Conservation (phyloP, 2,797 vertebrate genomes). For the Hozukius guyotensis region DNA sequence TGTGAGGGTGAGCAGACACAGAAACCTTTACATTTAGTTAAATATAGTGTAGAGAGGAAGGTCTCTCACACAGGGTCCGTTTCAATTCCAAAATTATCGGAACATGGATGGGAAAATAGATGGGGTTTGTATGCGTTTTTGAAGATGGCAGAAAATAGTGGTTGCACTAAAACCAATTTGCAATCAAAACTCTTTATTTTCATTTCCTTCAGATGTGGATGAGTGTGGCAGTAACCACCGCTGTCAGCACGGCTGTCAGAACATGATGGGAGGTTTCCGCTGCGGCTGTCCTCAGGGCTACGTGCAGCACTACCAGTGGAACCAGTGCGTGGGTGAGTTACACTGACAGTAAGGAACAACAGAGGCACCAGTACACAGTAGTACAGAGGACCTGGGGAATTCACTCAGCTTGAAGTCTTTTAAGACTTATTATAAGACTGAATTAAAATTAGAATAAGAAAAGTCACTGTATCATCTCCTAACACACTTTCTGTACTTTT, state of each 20-base stretch:
- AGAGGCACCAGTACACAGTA: not conserved
- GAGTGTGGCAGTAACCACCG: slow-evolving; percentile 96
- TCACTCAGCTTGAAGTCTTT: not conserved
- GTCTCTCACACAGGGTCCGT: not conserved
- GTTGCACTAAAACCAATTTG: not conserved
- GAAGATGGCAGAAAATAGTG: not conserved
- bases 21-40: not conserved
- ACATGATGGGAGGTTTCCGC: slow-evolving; percentile 95
- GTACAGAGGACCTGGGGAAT: not conserved
- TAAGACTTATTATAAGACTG: too few relatives aligned
- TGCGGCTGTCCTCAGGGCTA: slow-evolving; percentile 98
- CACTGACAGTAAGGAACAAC: not conserved
- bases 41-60: not conserved
- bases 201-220: slow-evolving; percentile 87
- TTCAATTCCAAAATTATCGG: not conserved
- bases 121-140: not conserved
- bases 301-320: slow-evolving; percentile 99
- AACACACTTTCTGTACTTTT: not conserved
- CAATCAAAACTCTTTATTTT: not conserved
- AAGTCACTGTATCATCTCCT: not conserved
- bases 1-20: slow-evolving; percentile 87
- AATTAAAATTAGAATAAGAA: not conserved
- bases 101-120: not conserved
- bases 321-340: slow-evolving; percentile 98
- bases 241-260: slow-evolving; percentile 98